Conservation (phyloP, 1,140 invertebrate species). For the Lasaia peninsularis region DNA sequence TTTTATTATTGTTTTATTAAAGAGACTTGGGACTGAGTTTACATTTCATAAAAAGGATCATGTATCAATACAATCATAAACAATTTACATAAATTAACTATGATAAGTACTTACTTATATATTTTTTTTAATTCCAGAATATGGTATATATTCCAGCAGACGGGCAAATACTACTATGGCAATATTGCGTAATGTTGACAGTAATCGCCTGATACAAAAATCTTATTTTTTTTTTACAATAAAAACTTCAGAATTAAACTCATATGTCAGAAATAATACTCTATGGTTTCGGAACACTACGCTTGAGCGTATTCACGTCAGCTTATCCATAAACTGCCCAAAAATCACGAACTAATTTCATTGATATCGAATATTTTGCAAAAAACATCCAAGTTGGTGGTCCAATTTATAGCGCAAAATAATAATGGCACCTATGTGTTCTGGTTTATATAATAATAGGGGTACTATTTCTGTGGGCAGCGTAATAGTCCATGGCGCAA, state of each 20-base stretch:
- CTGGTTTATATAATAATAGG: constrained; percentile 66
- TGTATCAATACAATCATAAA: too few species aligned
- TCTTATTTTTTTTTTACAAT: not conserved
- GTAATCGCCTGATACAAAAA: not conserved
- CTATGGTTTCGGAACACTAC: not conserved
- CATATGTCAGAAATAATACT: constrained; percentile 1
- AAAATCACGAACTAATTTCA: constrained; percentile 71
- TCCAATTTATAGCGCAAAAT: constrained; percentile 65
- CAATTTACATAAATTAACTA: too few species aligned
- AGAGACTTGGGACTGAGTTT: too few species aligned
- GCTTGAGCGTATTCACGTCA: not conserved
- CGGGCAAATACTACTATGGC: too few species aligned
- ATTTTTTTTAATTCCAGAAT: too few species aligned
- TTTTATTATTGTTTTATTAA: too few species aligned
- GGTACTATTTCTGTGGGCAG: constrained; percentile 60
- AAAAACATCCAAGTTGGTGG: constrained; percentile 57
- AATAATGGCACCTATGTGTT: constrained; percentile 61
- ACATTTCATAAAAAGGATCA: too few species aligned
- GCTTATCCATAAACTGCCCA: constrained; percentile 37
- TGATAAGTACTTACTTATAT: too few species aligned
- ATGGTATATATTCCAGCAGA: too few species aligned
- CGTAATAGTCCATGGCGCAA: constrained; percentile 44
- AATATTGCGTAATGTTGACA: constrained; percentile 14
- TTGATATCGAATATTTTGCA: constrained; percentile 50
- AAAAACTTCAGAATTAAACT: constrained; percentile 4